Conservation (phyloP, 2,888 invertebrate species). For the Trichacis sp. region DNA sequence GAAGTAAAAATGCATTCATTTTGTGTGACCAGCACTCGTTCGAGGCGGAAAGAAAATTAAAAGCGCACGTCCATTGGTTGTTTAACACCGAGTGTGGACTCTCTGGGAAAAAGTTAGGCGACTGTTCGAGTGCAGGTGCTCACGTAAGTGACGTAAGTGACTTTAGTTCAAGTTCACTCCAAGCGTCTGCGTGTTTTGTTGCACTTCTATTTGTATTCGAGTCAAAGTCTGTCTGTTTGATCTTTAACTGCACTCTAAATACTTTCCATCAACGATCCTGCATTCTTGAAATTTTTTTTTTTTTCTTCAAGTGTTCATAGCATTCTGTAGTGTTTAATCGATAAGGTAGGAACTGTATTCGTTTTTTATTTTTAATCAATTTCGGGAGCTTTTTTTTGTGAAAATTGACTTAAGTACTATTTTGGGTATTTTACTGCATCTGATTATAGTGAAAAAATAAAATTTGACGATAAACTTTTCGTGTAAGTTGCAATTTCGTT, state of each 20-base stretch:
- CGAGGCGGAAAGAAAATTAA: constrained; percentile 19
- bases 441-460: no score
- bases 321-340: no score
- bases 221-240: constrained; percentile 33
- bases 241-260: constrained; percentile 33
- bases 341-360: neutral
- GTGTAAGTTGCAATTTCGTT: no score
- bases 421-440: no score
- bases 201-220: constrained; percentile 43
- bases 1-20: no score
- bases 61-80: constrained; percentile 35
- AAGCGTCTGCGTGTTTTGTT: constrained; percentile 39
- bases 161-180: constrained; percentile 43
- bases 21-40: neutral
- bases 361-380: constrained; percentile 9
- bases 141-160: constrained; percentile 42
- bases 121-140: constrained; percentile 35
- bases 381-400: no score
- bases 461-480: no score
- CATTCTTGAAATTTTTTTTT: neutral
- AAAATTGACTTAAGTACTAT: neutral
- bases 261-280: constrained; percentile 28
- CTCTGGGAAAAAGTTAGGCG: constrained; percentile 38
- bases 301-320: no score
- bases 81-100: constrained; percentile 39